These are phyloP conservation scores for Caenorhabditis sp. DNA, from an alignment of 2,888 invertebrate species.

Conservation along the genomic window DNA sequence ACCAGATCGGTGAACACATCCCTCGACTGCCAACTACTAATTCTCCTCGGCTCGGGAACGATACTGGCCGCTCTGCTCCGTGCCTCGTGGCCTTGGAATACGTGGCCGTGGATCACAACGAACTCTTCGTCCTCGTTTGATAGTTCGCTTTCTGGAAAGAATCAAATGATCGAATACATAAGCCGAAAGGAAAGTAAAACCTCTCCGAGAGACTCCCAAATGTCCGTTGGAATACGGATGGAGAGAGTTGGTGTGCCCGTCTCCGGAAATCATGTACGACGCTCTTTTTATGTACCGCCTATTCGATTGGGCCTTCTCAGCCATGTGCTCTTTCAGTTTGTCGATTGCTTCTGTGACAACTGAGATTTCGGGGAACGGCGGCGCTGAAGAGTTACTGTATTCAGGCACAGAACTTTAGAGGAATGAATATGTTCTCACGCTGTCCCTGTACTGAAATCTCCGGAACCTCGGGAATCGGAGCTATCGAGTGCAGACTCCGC, in stretches of 20 bases:
- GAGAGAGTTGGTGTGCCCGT: slow-evolving; percentile 24
- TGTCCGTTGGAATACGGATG: slow-evolving; percentile 38
- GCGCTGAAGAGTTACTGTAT: slow-evolving; percentile 2
- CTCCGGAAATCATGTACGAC: slow-evolving; percentile 33
- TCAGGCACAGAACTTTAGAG: no score
- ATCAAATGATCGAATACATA: no score
- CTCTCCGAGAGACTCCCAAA: slow-evolving; percentile 21
- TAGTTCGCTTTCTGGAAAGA: slow-evolving; percentile 17
- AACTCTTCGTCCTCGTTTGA: slow-evolving; percentile 60
- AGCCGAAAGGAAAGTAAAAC: no score
- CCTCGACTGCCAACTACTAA: slow-evolving; percentile 38
- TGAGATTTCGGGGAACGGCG: slow-evolving; percentile 43
- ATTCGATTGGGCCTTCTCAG: slow-evolving; percentile 31
- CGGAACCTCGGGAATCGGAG: slow-evolving; percentile 28
- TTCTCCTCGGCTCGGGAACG: slow-evolving; percentile 53
- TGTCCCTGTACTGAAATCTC: slow-evolving; percentile 34
- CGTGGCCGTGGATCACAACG: slow-evolving; percentile 61
- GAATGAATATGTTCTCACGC: no score
- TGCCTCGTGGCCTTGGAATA: slow-evolving; percentile 63
- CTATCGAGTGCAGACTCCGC: slow-evolving; percentile 16
- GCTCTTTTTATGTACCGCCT: slow-evolving; percentile 32
- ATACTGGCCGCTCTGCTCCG: slow-evolving; percentile 63
- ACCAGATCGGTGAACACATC: slow-evolving; percentile 33
- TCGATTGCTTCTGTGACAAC: slow-evolving; percentile 49
- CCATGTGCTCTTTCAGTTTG: slow-evolving; percentile 45